Conservation (phyloP, 2,888 invertebrate genomes). For the Agonopterix alstromeriana region DNA sequence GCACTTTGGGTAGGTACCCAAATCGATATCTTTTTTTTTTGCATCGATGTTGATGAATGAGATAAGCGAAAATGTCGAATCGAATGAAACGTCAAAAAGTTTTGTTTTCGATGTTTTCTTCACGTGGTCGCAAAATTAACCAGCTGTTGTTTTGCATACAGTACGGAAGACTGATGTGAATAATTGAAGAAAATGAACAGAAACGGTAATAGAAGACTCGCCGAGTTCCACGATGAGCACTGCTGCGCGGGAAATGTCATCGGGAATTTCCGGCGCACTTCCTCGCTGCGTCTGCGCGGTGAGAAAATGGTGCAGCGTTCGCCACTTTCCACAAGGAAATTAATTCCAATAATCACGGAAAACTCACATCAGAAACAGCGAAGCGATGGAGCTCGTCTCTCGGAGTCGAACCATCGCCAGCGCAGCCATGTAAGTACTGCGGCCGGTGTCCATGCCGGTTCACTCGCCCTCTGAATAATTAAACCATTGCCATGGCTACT, state of each 20-base stretch:
- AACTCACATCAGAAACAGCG: slow-evolving; percentile 66
- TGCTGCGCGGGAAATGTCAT: slow-evolving; percentile 72
- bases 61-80: neutral
- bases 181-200: slow-evolving; percentile 64
- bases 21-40: too few relatives aligned
- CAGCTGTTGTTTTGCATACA: slow-evolving; percentile 50
- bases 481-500: slow-evolving; percentile 32
- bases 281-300: slow-evolving; percentile 82
- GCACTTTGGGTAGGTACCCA: too few relatives aligned
- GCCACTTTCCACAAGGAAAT: slow-evolving; percentile 68
- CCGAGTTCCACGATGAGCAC: slow-evolving; percentile 67
- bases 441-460: neutral
- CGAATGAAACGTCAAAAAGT: slow-evolving; percentile 4
- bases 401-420: slow-evolving; percentile 70
- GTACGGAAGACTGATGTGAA: slow-evolving; percentile 59
- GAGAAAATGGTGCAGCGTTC: slow-evolving; percentile 77
- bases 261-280: slow-evolving; percentile 78
- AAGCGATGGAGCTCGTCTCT: slow-evolving; percentile 63
- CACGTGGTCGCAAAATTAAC: slow-evolving; percentile 14
- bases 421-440: slow-evolving; percentile 74
- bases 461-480: slow-evolving; percentile 8
- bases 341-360: slow-evolving; percentile 80
- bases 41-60: too few relatives aligned
- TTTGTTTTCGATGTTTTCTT: slow-evolving; percentile 2
- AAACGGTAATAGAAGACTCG: slow-evolving; percentile 55